These are phyloP conservation scores for Numenius phaeopus DNA, from an alignment of 2,797 vertebrate genomes.

Conservation along the genomic window DNA sequence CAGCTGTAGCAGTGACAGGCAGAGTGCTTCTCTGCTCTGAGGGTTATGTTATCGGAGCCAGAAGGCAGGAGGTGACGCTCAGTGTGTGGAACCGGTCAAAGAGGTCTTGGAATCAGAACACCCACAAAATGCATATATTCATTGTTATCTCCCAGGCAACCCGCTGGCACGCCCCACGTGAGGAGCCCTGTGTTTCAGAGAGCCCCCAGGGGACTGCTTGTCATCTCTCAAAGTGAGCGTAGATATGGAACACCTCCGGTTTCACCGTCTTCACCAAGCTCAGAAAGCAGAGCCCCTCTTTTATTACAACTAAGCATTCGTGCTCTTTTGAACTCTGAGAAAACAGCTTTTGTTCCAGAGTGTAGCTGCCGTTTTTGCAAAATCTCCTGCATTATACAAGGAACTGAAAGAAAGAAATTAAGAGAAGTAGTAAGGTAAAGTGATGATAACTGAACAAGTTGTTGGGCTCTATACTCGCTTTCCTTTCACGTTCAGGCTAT, in stretches of 20 bases:
- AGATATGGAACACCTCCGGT: not conserved
- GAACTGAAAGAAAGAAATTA: constrained; percentile 2
- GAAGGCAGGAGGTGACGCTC: not conserved
- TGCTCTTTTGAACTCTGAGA: not conserved
- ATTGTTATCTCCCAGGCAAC: not conserved
- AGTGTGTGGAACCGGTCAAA: not conserved
- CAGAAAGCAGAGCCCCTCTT: not conserved
- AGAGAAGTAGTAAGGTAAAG: not conserved
- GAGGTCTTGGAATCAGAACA: not conserved
- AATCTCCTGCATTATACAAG: not conserved
- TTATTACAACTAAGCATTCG: not conserved
- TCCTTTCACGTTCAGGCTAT: not conserved
- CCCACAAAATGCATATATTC: not conserved
- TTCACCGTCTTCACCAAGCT: not conserved
- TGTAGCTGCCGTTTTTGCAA: not conserved
- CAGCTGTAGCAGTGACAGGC: not conserved
- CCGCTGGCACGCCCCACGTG: not conserved
- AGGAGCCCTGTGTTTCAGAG: not conserved
- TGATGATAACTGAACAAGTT: constrained; percentile 10
- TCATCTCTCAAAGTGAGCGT: not conserved
- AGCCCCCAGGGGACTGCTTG: not conserved
- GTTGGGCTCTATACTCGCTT: not conserved
- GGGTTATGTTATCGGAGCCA: not conserved
- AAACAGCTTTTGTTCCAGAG: not conserved
- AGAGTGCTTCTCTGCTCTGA: not conserved